Evolutionary conservation across 2,888 invertebrate species (phyloP).

Genomic region (Nemurella pictetii): DNA sequence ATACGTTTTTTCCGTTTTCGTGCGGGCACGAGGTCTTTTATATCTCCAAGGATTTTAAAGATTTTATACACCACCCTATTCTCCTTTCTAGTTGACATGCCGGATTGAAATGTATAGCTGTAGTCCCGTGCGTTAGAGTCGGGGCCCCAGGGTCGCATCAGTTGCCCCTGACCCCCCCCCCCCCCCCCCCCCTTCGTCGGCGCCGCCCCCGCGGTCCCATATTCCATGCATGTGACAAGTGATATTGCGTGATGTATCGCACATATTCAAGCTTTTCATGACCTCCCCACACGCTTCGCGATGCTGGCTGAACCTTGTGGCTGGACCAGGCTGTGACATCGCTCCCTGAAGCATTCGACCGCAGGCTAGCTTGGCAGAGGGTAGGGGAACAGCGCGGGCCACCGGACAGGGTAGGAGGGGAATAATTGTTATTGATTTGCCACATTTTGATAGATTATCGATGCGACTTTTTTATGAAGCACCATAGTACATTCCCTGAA

Average conservation of each 20-base stretch:
- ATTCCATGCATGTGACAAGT: slow-evolving; percentile 35
- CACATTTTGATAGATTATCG: background rate
- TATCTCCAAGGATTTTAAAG: slow-evolving; percentile 19
- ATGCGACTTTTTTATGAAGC: background rate
- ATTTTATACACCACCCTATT: slow-evolving; percentile 24
- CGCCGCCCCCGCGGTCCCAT: background rate
- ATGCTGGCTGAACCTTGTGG: slow-evolving; percentile 1
- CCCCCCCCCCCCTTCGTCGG: background rate
- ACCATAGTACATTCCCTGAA: no score
- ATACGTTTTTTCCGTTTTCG: background rate
- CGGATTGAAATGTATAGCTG: slow-evolving; percentile 42
- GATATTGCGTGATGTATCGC: slow-evolving; percentile 39
- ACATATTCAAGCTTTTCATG: slow-evolving; percentile 24
- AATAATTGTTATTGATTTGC: background rate
- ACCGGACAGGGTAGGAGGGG: background rate
- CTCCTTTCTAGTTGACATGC: slow-evolving; percentile 35
- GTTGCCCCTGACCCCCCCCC: slow-evolving; percentile 23
- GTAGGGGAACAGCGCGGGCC: background rate
- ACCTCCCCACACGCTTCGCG: slow-evolving; percentile 5
- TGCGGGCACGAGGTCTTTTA: slow-evolving; percentile 3
- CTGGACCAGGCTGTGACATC: background rate
- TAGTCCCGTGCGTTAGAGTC: slow-evolving; percentile 34
- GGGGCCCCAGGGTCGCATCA: slow-evolving; percentile 40
- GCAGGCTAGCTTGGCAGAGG: background rate
- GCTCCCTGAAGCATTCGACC: background rate